Conservation (phyloP, 2,888 invertebrate genomes). For the Xestia xanthographa region DNA sequence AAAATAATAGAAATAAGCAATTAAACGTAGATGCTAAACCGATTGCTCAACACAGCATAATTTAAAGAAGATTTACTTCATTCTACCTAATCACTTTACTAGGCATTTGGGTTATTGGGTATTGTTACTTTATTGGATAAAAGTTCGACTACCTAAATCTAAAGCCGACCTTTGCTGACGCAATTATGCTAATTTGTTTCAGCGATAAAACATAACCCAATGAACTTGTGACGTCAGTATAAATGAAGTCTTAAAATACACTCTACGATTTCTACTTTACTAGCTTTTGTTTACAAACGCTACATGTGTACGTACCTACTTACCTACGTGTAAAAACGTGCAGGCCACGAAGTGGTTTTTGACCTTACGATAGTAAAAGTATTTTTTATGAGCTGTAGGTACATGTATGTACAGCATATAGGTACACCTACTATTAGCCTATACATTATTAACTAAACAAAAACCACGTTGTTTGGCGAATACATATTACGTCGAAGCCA, state of each 20-base stretch:
- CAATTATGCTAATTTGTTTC: slow-evolving; percentile 21
- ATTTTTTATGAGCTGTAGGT: slow-evolving; percentile 13
- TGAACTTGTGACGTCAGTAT: slow-evolving; percentile 44
- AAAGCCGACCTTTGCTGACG: slow-evolving; percentile 41
- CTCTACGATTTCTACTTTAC: not conserved
- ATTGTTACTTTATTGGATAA: slow-evolving; percentile 10
- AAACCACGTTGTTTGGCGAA: slow-evolving; percentile 5
- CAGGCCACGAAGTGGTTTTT: slow-evolving; percentile 22
- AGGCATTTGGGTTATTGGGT: not conserved
- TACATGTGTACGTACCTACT: not conserved
- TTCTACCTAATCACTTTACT: not conserved
- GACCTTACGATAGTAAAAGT: slow-evolving; percentile 43
- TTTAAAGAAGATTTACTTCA: not conserved
- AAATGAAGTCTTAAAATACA: slow-evolving; percentile 5
- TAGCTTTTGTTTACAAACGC: slow-evolving; percentile 22
- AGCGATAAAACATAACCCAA: slow-evolving; percentile 16
- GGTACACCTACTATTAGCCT: not conserved
- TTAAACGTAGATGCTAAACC: not conserved
- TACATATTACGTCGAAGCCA: slow-evolving; percentile 7
- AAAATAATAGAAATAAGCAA: not conserved
- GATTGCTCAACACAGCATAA: not conserved
- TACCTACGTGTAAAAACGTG: not conserved
- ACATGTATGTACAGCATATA: not conserved
- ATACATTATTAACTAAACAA: slow-evolving; percentile 14
- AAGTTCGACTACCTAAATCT: slow-evolving; percentile 18